Conservation (phyloP, 2,113 vertebrate species). For the Corythoichthys haematopterus region DNA sequence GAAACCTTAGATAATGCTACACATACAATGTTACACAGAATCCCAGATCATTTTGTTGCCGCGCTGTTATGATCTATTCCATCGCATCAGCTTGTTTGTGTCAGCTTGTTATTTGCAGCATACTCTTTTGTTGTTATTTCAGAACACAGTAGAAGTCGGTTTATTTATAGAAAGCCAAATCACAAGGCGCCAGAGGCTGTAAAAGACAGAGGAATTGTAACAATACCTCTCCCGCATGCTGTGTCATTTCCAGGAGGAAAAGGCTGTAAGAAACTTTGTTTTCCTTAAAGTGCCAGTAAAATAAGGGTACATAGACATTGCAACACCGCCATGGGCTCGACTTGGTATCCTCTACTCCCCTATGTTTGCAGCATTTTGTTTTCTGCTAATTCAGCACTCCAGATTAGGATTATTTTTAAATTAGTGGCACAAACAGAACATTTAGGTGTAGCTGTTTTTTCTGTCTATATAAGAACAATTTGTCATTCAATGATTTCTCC, state of each 20-base stretch:
- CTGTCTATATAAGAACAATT: too few species aligned
- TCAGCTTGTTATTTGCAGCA: not conserved
- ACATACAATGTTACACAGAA: constrained; percentile 23
- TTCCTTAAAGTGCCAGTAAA: too few species aligned
- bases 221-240: not conserved
- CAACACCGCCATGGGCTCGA: too few species aligned
- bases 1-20: constrained; percentile 18
- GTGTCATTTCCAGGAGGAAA: not conserved
- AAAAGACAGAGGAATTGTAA: not conserved
- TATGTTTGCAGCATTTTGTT: too few species aligned
- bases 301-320: too few species aligned
- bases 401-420: too few species aligned
- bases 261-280: too few species aligned
- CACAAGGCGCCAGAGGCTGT: not conserved
- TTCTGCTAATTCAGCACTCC: too few species aligned
- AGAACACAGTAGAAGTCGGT: not conserved
- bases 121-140: not conserved
- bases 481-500: too few species aligned
- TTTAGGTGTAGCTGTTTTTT: too few species aligned
- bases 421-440: too few species aligned
- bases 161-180: not conserved
- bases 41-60: constrained; percentile 7
- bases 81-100: not conserved
- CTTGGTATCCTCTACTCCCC: too few species aligned
- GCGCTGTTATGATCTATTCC: constrained; percentile 11